Conservation (phyloP, 2,888 invertebrate genomes). For the Fragum sueziense region DNA sequence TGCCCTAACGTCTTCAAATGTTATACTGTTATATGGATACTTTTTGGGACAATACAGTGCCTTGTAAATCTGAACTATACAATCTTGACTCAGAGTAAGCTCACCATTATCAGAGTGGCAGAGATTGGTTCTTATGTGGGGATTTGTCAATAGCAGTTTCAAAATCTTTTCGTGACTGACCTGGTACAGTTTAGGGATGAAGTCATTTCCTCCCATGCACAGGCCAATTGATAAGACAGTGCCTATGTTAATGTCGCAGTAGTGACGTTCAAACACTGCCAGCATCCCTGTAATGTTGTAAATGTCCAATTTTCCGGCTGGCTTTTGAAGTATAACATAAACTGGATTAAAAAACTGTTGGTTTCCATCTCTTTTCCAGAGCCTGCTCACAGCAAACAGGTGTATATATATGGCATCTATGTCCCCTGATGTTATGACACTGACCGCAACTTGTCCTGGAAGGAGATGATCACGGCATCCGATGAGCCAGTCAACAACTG, state of each 20-base stretch:
- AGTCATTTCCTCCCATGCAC: slow-evolving; percentile 27
- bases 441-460: slow-evolving; percentile 1
- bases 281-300: slow-evolving; percentile 23
- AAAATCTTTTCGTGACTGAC: background rate
- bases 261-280: background rate
- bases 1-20: background rate
- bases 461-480: background rate
- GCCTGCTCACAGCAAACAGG: background rate
- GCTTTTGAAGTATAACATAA: slow-evolving; percentile 16
- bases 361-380: background rate
- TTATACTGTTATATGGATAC: background rate
- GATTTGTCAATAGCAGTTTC: background rate
- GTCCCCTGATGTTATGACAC: slow-evolving; percentile 19
- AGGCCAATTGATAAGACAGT: background rate
- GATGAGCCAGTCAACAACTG: background rate
- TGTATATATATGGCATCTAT: slow-evolving; percentile 26
- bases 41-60: background rate
- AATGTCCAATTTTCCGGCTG: slow-evolving; percentile 6
- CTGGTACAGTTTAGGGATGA: slow-evolving; percentile 8
- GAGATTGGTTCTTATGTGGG: background rate
- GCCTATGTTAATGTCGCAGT: background rate
- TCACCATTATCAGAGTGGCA: background rate
- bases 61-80: background rate
- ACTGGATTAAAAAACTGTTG: background rate
- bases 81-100: background rate